Percentiles rank a stretch among this genome's conserved stretches.
phyloP scores from a whole-genome alignment of 2,113 vertebrate genomes.

The Aix galericulata region DNA sequence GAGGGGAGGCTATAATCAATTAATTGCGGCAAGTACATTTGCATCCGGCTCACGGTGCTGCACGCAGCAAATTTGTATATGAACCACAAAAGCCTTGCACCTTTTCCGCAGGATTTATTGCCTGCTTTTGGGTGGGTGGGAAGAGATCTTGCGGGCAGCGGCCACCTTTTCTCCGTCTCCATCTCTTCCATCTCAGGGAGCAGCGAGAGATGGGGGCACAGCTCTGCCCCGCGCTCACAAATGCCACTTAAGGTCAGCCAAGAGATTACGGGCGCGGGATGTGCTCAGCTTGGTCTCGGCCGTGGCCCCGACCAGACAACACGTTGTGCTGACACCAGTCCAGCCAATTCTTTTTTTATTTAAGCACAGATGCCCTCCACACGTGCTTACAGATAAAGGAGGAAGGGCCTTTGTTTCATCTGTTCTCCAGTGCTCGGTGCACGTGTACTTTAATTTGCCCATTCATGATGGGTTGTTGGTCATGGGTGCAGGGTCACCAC shows the following conservation, averaged over 20 bases:
- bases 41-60: neutral
- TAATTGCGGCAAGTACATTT: no score
- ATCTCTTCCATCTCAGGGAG: rapidly evolving
- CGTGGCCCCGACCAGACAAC: neutral
- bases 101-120: neutral
- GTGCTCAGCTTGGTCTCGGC: conserved; percentile 24
- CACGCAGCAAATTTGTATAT: neutral
- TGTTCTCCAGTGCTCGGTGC: neutral
- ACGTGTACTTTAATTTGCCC: neutral
- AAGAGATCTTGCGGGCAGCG: no score
- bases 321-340: conserved; percentile 25
- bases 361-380: neutral
- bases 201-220: neutral
- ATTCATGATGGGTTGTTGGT: neutral
- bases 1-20: neutral
- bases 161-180: neutral
- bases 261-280: neutral
- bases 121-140: neutral
- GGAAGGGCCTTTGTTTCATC: neutral
- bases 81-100: no score
- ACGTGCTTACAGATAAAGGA: neutral
- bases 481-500: neutral
- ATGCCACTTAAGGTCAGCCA: conserved; percentile 48
- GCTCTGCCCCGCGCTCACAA: neutral
- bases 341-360: neutral